Conservation (phyloP, 2,888 invertebrate species). For the Chrysina gloriosa region DNA sequence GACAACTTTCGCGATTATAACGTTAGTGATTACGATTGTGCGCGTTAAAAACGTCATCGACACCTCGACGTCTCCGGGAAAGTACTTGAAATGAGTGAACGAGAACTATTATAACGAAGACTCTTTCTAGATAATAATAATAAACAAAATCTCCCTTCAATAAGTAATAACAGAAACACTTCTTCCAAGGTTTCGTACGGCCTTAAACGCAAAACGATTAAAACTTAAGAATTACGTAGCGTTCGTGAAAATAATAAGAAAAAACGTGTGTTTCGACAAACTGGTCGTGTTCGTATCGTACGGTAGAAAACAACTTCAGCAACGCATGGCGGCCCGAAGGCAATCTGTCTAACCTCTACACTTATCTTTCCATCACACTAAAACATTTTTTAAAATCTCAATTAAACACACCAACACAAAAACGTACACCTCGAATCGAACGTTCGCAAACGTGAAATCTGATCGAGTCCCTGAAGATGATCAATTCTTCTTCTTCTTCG, state of each 20-base stretch:
- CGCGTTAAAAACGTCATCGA: not conserved
- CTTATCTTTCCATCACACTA: constrained; percentile 20
- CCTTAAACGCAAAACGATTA: constrained; percentile 51
- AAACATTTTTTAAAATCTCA: not conserved
- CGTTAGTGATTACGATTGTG: too few species aligned
- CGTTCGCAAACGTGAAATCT: constrained; percentile 1
- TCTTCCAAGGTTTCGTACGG: constrained; percentile 55
- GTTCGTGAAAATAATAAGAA: constrained; percentile 48
- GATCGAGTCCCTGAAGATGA: constrained; percentile 24
- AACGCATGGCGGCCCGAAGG: constrained; percentile 48
- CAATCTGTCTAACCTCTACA: constrained; percentile 21
- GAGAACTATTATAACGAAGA: not conserved
- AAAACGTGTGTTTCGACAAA: not conserved
- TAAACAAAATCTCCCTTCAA: not conserved
- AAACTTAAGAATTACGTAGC: constrained; percentile 45
- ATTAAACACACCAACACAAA: not conserved
- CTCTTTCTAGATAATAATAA: constrained; percentile 12
- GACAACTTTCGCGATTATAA: too few species aligned
- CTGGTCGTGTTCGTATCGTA: constrained; percentile 14
- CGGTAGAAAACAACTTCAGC: constrained; percentile 12
- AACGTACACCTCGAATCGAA: not conserved
- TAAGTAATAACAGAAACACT: constrained; percentile 7
- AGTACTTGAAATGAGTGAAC: not conserved
- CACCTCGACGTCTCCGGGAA: not conserved
- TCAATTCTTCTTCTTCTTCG: not conserved